Conservation (phyloP, 2,113 vertebrate species). For the Tursiops truncatus region DNA sequence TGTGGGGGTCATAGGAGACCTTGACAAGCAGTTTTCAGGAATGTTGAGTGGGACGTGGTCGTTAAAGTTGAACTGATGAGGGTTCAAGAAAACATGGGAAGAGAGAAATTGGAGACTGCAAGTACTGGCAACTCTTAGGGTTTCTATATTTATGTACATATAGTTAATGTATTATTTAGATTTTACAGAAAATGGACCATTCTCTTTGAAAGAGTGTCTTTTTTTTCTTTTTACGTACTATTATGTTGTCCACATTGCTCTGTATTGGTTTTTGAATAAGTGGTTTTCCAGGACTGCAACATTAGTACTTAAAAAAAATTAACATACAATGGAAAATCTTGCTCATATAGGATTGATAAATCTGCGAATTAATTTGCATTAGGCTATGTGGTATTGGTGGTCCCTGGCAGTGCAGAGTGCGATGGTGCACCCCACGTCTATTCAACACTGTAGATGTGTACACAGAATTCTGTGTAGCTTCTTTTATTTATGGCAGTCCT, state of each 20-base stretch:
- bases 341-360: neutral
- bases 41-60: neutral
- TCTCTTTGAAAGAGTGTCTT: neutral
- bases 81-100: neutral
- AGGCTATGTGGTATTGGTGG: neutral
- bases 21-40: neutral
- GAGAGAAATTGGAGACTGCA: neutral
- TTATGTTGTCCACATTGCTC: neutral
- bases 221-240: neutral
- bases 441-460: neutral
- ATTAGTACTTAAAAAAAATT: neutral
- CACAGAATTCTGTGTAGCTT: neutral
- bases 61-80: neutral
- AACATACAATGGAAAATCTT: neutral
- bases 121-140: neutral
- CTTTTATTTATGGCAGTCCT: neutral
- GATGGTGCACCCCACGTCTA: neutral
- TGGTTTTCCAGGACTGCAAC: neutral
- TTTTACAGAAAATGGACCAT: neutral
- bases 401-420: neutral
- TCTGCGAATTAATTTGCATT: neutral
- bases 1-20: neutral
- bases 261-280: neutral
- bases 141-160: neutral
- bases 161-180: neutral